Evolutionary conservation across 2,888 invertebrate genomes (phyloP).

Genomic region (Luperina testacea): DNA sequence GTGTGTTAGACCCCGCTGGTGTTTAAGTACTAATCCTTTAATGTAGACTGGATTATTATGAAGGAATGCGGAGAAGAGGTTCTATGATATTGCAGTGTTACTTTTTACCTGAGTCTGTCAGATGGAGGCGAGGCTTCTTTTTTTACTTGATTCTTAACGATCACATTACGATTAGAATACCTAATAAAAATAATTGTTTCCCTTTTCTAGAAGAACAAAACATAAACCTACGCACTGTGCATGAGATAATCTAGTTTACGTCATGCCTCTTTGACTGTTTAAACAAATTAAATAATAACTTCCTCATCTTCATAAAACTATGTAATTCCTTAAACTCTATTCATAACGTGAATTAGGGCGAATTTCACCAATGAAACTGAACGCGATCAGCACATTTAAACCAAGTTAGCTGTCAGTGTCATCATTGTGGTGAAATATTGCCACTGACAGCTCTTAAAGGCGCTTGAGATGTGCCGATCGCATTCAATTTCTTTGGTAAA

Average conservation of each 20-base stretch:
- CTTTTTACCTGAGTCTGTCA: not conserved
- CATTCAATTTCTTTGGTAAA: no score
- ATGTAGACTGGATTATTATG: no score
- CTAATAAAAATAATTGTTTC: not conserved
- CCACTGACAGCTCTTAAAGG: no score
- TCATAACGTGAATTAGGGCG: not conserved
- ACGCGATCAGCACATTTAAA: no score
- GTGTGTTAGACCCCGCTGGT: no score
- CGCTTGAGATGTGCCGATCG: no score
- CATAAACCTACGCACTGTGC: not conserved
- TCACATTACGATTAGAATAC: not conserved
- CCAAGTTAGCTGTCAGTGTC: no score
- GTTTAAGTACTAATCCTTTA: no score
- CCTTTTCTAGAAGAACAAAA: not conserved
- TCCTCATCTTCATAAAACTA: not conserved
- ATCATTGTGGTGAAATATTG: no score
- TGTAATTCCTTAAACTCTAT: not conserved
- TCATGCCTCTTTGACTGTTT: constrained; percentile 7
- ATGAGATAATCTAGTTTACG: constrained; percentile 19
- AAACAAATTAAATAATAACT: constrained; percentile 16
- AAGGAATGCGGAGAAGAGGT: not conserved
- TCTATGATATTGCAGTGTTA: not conserved
- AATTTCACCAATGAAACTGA: no score
- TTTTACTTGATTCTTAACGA: not conserved
- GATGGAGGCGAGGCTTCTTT: not conserved